Evolutionary conservation across 2,113 vertebrate genomes (phyloP).

Genomic region (Polyodon spathula): DNA sequence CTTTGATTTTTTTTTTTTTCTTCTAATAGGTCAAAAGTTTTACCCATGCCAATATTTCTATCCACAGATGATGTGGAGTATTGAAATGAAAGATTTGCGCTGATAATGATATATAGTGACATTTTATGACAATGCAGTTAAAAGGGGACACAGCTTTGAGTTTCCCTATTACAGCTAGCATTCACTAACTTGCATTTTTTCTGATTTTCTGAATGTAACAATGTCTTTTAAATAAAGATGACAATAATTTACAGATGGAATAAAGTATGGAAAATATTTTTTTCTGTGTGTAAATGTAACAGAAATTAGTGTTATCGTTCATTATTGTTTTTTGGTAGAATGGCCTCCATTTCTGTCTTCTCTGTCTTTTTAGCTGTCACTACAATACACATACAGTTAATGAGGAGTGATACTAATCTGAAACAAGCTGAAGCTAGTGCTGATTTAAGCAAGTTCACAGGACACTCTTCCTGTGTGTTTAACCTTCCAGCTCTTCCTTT

Average conservation of each 20-base stretch:
- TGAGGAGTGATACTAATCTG: background rate
- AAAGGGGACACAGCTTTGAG: background rate
- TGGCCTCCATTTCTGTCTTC: too few relatives aligned
- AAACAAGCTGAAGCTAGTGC: background rate
- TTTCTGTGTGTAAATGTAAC: too few relatives aligned
- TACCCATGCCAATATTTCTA: background rate
- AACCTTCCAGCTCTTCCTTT: background rate
- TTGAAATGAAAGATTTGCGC: background rate
- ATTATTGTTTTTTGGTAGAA: too few relatives aligned
- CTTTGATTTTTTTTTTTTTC: conserved; percentile 46
- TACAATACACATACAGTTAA: background rate
- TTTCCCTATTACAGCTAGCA: background rate
- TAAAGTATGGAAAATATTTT: too few relatives aligned
- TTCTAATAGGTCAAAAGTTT: conserved; percentile 36
- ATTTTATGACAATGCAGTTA: background rate
- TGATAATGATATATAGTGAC: background rate
- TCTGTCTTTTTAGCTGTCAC: too few relatives aligned
- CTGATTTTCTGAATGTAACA: background rate
- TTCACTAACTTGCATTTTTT: background rate
- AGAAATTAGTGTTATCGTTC: too few relatives aligned
- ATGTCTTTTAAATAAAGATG: background rate
- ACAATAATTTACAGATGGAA: background rate
- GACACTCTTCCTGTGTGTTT: background rate
- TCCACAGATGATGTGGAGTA: background rate
- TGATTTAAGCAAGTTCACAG: background rate